Evolutionary conservation across 2,888 invertebrate species (phyloP).

Genomic region (Ashinkailepas kermadecensis): DNA sequence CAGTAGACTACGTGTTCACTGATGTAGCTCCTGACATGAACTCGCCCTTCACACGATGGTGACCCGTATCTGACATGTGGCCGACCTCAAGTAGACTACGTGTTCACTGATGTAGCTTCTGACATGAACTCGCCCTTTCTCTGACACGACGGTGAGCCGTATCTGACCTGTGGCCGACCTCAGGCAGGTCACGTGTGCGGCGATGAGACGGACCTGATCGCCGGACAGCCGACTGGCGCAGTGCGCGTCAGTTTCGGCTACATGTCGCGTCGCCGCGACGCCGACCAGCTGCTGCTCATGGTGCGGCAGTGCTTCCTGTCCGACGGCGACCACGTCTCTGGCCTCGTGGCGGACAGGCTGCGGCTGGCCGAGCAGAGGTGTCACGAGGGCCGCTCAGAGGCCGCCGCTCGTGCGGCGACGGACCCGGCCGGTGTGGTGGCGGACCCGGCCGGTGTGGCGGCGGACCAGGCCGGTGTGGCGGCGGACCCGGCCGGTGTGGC

Average conservation of each 20-base stretch:
- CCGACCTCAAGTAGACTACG: no score
- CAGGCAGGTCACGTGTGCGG: conserved; percentile 84
- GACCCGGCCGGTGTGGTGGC: neutral
- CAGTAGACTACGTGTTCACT: no score
- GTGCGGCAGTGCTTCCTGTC: conserved; percentile 61
- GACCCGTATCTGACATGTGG: no score
- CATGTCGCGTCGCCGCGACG: conserved; percentile 68
- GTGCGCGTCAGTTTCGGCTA: conserved; percentile 88
- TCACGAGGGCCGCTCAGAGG: neutral
- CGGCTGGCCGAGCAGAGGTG: neutral
- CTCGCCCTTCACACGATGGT: no score
- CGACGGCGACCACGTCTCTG: conserved; percentile 28
- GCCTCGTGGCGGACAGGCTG: neutral
- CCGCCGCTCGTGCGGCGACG: neutral
- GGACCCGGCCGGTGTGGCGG: no score
- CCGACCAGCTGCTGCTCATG: conserved; percentile 62
- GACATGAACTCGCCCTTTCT: no score
- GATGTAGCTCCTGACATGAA: no score
- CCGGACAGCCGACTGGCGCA: conserved; percentile 85
- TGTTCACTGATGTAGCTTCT: no score
- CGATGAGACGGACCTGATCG: conserved; percentile 72
- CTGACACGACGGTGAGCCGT: no score
- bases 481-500: no score
- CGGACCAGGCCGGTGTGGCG: no score
- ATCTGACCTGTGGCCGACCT: neutral